phyloP scores from a whole-genome alignment of 2,113 vertebrate genomes.

The Canis aureus region DNA sequence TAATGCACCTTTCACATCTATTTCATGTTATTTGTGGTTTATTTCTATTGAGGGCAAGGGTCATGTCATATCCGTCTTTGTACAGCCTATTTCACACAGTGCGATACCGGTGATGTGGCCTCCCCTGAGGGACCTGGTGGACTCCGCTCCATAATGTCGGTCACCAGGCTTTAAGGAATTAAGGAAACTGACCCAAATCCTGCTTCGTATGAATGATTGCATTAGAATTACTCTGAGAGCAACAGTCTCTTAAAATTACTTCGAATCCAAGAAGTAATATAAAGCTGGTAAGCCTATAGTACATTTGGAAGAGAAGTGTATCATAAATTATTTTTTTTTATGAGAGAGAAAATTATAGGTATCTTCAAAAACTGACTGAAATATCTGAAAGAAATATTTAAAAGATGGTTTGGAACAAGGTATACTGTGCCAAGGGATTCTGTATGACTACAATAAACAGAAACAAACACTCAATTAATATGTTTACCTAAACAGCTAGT shows the following conservation, averaged over 20 bases:
- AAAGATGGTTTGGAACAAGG: background rate
- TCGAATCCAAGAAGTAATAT: background rate
- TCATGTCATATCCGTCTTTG: background rate
- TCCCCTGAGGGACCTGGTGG: background rate
- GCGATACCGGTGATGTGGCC: fast-evolving
- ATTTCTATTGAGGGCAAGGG: background rate
- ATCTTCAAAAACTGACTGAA: background rate
- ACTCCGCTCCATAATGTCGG: background rate
- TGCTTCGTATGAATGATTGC: background rate
- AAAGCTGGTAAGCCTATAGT: background rate
- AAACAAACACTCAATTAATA: slow-evolving; percentile 75
- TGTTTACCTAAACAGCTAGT: slow-evolving; percentile 73
- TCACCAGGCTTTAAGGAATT: background rate
- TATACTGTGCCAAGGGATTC: slow-evolving; percentile 12
- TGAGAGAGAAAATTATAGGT: background rate
- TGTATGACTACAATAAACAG: slow-evolving; percentile 60
- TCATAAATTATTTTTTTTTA: background rate
- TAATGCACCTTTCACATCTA: background rate
- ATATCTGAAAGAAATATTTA: slow-evolving; percentile 27
- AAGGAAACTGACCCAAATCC: background rate
- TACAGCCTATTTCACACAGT: background rate
- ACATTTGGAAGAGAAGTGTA: background rate
- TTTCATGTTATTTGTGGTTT: background rate
- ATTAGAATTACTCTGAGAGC: background rate
- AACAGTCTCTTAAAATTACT: background rate